Evolutionary conservation across 2,888 invertebrate species (phyloP).

Genomic region (Ypsolopha sequella): DNA sequence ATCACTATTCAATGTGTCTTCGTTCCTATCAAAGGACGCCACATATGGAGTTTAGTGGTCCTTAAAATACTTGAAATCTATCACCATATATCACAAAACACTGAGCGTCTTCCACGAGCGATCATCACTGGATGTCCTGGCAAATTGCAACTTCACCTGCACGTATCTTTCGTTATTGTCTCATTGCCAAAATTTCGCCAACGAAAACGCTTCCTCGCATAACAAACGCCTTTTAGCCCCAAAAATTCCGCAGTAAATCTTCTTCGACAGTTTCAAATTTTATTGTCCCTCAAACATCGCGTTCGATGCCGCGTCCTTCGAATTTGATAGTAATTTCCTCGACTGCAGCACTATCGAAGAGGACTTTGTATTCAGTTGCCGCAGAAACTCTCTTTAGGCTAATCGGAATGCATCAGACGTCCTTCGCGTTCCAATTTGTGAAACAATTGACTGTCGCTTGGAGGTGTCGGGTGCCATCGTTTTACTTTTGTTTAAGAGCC

Average conservation of each 20-base stretch:
- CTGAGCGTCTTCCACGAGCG: slow-evolving; percentile 31
- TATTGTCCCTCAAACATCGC: neutral
- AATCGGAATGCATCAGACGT: slow-evolving; percentile 57
- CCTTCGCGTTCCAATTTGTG: slow-evolving; percentile 56
- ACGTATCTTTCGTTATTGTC: slow-evolving; percentile 14
- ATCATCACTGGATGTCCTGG: slow-evolving; percentile 37
- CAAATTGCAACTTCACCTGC: slow-evolving; percentile 27
- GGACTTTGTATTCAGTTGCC: slow-evolving; percentile 55
- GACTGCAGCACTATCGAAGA: slow-evolving; percentile 29
- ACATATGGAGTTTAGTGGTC: too few species aligned
- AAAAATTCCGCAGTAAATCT: slow-evolving; percentile 28
- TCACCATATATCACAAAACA: slow-evolving; percentile 34
- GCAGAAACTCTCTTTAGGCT: slow-evolving; percentile 59
- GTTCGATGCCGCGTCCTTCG: slow-evolving; percentile 28
- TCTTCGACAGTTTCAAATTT: slow-evolving; percentile 18
- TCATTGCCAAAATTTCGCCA: slow-evolving; percentile 57
- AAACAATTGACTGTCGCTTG: slow-evolving; percentile 36
- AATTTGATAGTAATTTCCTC: slow-evolving; percentile 33
- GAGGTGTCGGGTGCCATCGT: slow-evolving; percentile 40
- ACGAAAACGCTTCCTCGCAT: slow-evolving; percentile 38
- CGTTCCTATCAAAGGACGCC: too few species aligned
- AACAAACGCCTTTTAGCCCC: slow-evolving; percentile 30
- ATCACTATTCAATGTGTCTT: slow-evolving; percentile 14
- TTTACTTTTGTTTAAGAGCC: slow-evolving; percentile 20
- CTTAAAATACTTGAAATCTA: neutral